Evolutionary conservation across 2,888 invertebrate genomes (phyloP), one percentile per base, ranked within the genome.

Genomic region (Caenorhabditis plicata): DNA sequence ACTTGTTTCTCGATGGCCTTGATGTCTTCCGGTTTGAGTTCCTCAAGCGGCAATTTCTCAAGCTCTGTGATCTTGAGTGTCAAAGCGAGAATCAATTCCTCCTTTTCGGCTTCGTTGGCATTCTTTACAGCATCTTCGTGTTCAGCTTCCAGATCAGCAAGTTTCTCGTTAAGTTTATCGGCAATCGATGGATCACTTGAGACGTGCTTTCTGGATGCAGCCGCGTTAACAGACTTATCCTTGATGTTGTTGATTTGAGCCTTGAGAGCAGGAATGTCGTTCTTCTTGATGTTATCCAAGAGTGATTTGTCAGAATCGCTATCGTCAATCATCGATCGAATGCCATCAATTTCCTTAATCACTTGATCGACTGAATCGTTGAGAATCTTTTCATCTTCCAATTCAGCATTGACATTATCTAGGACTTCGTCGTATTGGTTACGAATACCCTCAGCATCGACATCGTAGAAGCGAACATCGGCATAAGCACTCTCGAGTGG

Each of bases 391-490:
- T 65, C 62, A 29, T 63, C 62, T 15, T 57, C 50, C 27, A 63
- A 40, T 31, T 65, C 65, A 17, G 25, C 26, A 13, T 27, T 31
- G 23, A 67, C n/a, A n/a, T 56, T 62, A 27, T 42, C 48, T 20
- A 71, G 49, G 13, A 56, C 43, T 25, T 71, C 64, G 31, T 68
- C 68, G 46, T 55, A 67, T 23, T 69, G 65, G 20, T 61, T 53
- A 29, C 63, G 53, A 32, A 56, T 54, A 36, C 74, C 64, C 39
- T 73, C 69, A 26, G 62, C 45, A 27, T 73, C 73, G 9, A 68
- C 66, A 33, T 73, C 71, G 41, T 66, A 48, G 60, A 73, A 74
- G 35, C 73, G 68, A 31, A 72, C 69, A 35, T 71, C 71, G 15
- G 67, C 60, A 46, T 72, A 64, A 9, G 67, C 67, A 36, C 51